Base-by-base conservation (phyloP, 2,113 vertebrate genomes). In the Muntiacus muntjak region DNA sequence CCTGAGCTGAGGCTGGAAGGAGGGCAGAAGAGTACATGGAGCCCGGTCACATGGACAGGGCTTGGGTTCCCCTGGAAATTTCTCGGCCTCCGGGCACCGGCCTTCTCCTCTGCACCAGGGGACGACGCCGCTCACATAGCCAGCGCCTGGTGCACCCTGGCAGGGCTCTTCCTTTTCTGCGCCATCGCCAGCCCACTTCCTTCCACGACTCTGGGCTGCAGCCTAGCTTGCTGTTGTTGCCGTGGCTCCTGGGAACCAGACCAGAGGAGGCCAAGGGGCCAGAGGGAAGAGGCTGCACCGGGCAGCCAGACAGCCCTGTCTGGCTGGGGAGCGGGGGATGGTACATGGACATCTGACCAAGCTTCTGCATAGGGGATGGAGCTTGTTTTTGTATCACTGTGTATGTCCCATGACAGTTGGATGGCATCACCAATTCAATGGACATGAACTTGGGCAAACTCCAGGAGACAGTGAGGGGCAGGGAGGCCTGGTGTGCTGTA, bases 91-190 rank as follows among this genome's bases (percentile, higher is more conserved):
- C 55, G 15, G 30, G 26, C 28, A 67, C 28, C 2, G 1, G 21
- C 28, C 16, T 94, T 25, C 47, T 87, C 36, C 26, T 19, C 9
- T 28, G 55, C 28, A 74, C 45, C 26, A 50, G 26, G 21, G 36
- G 40, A 28, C 6, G 5, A 0, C 0, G 17, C 9, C n/a, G 54
- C 58, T 16, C 6, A 9, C 15, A 19, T 3, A 45, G 50, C 25
- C 92, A 28, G 78, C 0, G 0, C 60, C 28, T 7, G 16, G 23
- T 13, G 33, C 21, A 13, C 17, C 52, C 36, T 6, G 28, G 78
- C n/a, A 87, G 54, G 79, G 13, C 21, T 40, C 57, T 26, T 43
- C 64, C 50, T 47, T 17, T 26, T 82, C 58, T 62, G 82, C 52
- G 40, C 26, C 2, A 30, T 54, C 1, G 4, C 52, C 43, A 47